These are phyloP conservation scores for Ectemnius lituratus DNA, from an alignment of 2,888 invertebrate genomes.

Conservation along the genomic window DNA sequence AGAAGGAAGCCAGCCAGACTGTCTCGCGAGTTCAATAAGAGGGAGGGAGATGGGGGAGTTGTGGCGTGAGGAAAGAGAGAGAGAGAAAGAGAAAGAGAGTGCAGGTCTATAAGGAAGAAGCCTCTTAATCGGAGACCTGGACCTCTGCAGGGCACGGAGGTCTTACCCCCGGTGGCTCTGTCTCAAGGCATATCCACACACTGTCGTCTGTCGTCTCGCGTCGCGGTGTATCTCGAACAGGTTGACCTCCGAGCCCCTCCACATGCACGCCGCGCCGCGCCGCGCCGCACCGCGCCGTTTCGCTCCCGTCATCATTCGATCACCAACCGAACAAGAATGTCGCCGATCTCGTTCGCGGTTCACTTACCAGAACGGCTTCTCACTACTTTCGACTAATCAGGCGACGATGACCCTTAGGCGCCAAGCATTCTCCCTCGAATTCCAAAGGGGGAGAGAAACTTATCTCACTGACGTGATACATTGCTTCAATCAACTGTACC, in stretches of 20 bases:
- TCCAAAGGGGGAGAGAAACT: too few relatives aligned
- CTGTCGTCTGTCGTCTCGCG: not conserved
- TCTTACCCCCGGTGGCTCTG: conserved; percentile 62
- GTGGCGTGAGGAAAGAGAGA: not conserved
- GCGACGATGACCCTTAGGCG: conserved; percentile 56
- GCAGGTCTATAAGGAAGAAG: conserved; percentile 65
- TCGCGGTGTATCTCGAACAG: conserved; percentile 64
- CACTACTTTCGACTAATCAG: conserved; percentile 56
- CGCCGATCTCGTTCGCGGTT: conserved; percentile 17
- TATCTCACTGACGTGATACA: too few relatives aligned
- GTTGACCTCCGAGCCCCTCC: conserved; percentile 60
- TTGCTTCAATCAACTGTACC: too few relatives aligned
- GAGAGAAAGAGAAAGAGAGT: not conserved
- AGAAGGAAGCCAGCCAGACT: not conserved
- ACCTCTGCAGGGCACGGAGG: conserved; percentile 69
- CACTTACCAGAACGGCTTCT: conserved; percentile 44
- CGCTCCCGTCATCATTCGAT: conserved; percentile 28
- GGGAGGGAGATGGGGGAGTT: not conserved
- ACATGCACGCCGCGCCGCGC: conserved; percentile 34
- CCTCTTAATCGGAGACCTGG: conserved; percentile 72
- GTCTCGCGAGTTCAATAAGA: not conserved
- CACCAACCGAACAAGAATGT: conserved; percentile 21
- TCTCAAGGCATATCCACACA: conserved; percentile 20
- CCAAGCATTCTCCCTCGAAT: conserved; percentile 7
- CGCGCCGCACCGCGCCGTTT: too few relatives aligned